These are phyloP conservation scores for Coregonus sp. DNA, from an alignment of 2,797 vertebrate genomes.

Conservation along the genomic window DNA sequence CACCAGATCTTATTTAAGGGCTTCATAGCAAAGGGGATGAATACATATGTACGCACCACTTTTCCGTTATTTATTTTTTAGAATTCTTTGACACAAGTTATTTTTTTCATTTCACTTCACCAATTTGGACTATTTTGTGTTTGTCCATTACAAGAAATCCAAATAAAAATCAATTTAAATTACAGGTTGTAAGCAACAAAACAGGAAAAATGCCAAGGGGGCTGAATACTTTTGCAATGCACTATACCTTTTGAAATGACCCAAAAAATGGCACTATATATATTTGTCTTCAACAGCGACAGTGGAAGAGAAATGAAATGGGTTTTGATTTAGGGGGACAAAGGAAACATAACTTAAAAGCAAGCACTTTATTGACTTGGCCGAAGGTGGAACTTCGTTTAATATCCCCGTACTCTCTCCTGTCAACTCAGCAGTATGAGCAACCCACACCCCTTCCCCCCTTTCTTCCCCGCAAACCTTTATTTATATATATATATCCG, in stretches of 20 bases:
- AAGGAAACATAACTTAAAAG: background rate
- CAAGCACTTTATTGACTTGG: slow-evolving; percentile 9
- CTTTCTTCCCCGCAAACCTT: background rate
- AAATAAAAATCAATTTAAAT: too few relatives aligned
- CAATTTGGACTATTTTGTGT: too few relatives aligned
- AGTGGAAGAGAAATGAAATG: background rate
- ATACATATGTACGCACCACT: too few relatives aligned
- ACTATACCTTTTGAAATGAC: background rate
- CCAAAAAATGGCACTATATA: background rate
- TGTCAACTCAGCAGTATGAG: slow-evolving; percentile 30
- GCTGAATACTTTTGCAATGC: too few relatives aligned
- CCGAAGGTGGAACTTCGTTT: slow-evolving; percentile 33
- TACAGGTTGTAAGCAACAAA: too few relatives aligned
- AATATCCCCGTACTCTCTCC: slow-evolving; percentile 17
- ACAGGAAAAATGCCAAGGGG: too few relatives aligned
- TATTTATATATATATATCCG: background rate
- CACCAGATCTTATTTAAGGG: too few relatives aligned
- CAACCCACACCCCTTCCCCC: background rate
- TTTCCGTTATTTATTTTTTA: too few relatives aligned
- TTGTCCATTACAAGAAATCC: too few relatives aligned
- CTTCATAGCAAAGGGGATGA: too few relatives aligned
- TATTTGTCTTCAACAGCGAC: background rate
- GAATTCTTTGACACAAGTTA: too few relatives aligned
- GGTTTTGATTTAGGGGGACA: background rate
- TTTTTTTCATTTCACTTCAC: too few relatives aligned